Conservation (phyloP, 1,140 invertebrate genomes). For the Ylistrum balloti region DNA sequence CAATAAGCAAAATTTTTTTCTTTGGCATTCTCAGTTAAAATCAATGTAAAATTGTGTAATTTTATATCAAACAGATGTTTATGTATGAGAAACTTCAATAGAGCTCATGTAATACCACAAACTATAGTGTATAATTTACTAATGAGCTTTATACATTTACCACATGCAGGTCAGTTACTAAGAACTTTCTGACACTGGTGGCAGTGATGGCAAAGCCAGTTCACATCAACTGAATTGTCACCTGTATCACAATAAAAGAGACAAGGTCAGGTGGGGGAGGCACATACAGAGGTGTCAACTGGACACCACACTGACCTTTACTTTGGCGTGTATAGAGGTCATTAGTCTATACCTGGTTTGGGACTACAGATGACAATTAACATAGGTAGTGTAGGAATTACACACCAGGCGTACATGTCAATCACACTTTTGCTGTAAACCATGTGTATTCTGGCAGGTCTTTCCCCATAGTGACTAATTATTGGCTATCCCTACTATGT, state of each 20-base stretch:
- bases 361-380: background rate
- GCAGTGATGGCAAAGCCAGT: background rate
- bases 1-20: too few relatives aligned
- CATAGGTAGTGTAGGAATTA: background rate
- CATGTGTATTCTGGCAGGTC: background rate
- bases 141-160: too few relatives aligned
- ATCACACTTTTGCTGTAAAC: background rate
- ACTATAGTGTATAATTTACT: too few relatives aligned
- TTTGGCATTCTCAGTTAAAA: too few relatives aligned
- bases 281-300: background rate
- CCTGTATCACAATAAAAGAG: background rate
- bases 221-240: background rate
- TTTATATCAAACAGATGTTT: too few relatives aligned
- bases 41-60: too few relatives aligned
- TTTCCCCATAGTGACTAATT: too few relatives aligned
- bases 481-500: too few relatives aligned
- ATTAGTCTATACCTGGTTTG: background rate
- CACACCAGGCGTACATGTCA: background rate
- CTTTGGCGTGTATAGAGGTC: background rate
- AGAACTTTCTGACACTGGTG: background rate
- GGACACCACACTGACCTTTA: background rate
- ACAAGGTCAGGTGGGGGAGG: background rate
- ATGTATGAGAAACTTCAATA: too few relatives aligned
- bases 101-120: too few relatives aligned
- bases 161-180: background rate